Conservation (phyloP, 64 coral and sea anemone species). For the Catalaphyllia jardinei region DNA sequence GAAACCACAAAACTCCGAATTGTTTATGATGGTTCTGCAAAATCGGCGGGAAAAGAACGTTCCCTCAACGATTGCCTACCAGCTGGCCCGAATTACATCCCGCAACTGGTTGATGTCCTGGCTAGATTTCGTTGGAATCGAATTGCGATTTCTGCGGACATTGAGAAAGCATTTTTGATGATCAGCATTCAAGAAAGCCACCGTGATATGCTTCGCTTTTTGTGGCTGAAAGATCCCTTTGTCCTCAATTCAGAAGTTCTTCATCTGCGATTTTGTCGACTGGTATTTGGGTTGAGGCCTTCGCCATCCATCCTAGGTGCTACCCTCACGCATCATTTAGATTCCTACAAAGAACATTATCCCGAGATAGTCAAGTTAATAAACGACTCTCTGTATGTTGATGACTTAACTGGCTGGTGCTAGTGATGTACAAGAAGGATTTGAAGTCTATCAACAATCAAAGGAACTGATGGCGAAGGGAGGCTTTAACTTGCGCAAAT, state of each 20-base stretch:
- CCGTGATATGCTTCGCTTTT: slow-evolving; percentile 34
- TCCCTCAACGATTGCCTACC: slow-evolving; percentile 47
- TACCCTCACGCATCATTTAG: neutral
- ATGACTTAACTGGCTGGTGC: neutral
- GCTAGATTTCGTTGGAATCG: neutral
- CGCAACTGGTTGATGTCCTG: slow-evolving; percentile 38
- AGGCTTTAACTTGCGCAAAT: too few species aligned
- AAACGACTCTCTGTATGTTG: slow-evolving; percentile 27
- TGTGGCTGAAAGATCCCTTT: slow-evolving; percentile 38
- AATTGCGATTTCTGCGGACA: slow-evolving; percentile 24
- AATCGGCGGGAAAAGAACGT: slow-evolving; percentile 1
- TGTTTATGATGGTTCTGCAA: neutral
- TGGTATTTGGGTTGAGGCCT: slow-evolving; percentile 42
- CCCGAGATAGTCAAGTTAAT: slow-evolving; percentile 30
- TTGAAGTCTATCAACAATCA: too few species aligned
- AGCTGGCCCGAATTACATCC: slow-evolving; percentile 46
- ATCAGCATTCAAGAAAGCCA: slow-evolving; percentile 25
- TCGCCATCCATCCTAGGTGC: slow-evolving; percentile 28
- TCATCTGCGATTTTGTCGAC: slow-evolving; percentile 28
- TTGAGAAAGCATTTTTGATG: slow-evolving; percentile 55
- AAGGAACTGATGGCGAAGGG: too few species aligned
- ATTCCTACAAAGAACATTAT: slow-evolving; percentile 7
- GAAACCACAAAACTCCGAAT: neutral
- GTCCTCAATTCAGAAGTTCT: slow-evolving; percentile 42
- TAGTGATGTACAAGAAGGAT: too few species aligned